Evolutionary conservation across 2,797 vertebrate genomes (phyloP).

Genomic region (Channa striata): DNA sequence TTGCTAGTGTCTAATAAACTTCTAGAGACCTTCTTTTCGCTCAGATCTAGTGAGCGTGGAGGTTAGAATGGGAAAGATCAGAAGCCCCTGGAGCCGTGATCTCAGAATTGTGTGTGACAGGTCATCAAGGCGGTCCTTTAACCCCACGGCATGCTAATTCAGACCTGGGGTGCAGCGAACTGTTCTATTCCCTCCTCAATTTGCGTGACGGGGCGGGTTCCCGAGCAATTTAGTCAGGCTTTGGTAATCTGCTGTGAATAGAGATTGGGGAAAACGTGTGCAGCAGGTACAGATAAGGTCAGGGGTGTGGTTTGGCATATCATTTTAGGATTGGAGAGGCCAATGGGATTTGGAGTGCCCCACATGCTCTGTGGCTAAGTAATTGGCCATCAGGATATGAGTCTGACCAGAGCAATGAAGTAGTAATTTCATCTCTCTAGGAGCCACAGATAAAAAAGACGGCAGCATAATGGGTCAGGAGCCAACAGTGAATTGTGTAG

Average conservation of each 20-base stretch:
- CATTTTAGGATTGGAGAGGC: slow-evolving; percentile 44
- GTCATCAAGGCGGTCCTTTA: slow-evolving; percentile 61
- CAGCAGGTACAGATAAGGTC: slow-evolving; percentile 55
- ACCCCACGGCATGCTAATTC: slow-evolving; percentile 65
- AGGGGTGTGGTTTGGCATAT: slow-evolving; percentile 60
- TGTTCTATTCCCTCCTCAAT: slow-evolving; percentile 25
- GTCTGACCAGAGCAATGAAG: slow-evolving; percentile 40
- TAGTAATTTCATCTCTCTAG: slow-evolving; percentile 31
- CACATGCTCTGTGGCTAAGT: slow-evolving; percentile 51
- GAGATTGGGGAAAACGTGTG: slow-evolving; percentile 45
- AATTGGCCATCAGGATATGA: slow-evolving; percentile 63
- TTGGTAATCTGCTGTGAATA: slow-evolving; percentile 56
- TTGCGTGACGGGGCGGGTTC: slow-evolving; percentile 60
- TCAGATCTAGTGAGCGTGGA: slow-evolving; percentile 45
- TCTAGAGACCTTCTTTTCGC: slow-evolving; percentile 62
- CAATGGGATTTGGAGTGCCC: slow-evolving; percentile 54
- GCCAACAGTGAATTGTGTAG: background rate
- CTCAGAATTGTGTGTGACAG: slow-evolving; percentile 67
- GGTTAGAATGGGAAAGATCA: slow-evolving; percentile 58
- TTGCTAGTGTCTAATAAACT: slow-evolving; percentile 86
- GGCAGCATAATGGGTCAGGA: slow-evolving; percentile 6
- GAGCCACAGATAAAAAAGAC: slow-evolving; percentile 24
- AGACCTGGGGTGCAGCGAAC: slow-evolving; percentile 43
- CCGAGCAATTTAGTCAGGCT: slow-evolving; percentile 58
- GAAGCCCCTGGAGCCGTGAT: slow-evolving; percentile 59